phyloP scores from a whole-genome alignment of 2,888 invertebrate genomes.

The Andrena marginata region DNA sequence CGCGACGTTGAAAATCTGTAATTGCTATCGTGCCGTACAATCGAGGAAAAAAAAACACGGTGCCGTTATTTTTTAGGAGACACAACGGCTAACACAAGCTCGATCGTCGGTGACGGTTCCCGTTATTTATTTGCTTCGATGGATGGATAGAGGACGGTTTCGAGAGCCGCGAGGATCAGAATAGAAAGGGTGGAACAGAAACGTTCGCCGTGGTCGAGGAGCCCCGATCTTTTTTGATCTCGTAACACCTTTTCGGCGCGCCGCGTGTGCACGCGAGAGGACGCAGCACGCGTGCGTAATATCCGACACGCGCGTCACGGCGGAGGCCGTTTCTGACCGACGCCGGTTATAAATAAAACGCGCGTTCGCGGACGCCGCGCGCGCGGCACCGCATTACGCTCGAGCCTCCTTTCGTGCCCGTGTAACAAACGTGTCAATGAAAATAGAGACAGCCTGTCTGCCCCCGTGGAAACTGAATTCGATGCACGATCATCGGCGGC shows the following conservation, averaged over 20 bases:
- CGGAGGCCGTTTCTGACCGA: conserved; percentile 64
- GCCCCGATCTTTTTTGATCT: conserved; percentile 32
- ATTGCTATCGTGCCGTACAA: too few species aligned
- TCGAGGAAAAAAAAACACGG: too few species aligned
- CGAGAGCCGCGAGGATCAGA: conserved; percentile 7
- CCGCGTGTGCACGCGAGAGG: conserved; percentile 44
- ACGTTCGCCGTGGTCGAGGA: not conserved
- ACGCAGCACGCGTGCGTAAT: conserved; percentile 70
- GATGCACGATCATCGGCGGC: conserved; percentile 25
- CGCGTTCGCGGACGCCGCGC: conserved; percentile 57
- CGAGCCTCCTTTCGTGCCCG: conserved; percentile 64
- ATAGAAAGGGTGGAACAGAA: conserved; percentile 21
- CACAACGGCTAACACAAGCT: too few species aligned
- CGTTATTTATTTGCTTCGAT: too few species aligned
- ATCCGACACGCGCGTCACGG: conserved; percentile 73
- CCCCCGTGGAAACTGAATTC: conserved; percentile 31
- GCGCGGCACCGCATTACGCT: conserved; percentile 60
- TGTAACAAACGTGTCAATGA: conserved; percentile 71
- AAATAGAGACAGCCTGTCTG: conserved; percentile 66
- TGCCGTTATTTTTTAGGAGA: too few species aligned
- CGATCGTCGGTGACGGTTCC: too few species aligned
- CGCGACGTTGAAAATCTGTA: too few species aligned
- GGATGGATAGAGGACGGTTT: too few species aligned
- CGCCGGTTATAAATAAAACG: conserved; percentile 71
- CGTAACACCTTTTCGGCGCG: conserved; percentile 55